Evolutionary conservation across 1,140 invertebrate genomes (phyloP), one percentile per base, ranked within the genome.

Genomic region (Cyphomyrmex costatus): DNA sequence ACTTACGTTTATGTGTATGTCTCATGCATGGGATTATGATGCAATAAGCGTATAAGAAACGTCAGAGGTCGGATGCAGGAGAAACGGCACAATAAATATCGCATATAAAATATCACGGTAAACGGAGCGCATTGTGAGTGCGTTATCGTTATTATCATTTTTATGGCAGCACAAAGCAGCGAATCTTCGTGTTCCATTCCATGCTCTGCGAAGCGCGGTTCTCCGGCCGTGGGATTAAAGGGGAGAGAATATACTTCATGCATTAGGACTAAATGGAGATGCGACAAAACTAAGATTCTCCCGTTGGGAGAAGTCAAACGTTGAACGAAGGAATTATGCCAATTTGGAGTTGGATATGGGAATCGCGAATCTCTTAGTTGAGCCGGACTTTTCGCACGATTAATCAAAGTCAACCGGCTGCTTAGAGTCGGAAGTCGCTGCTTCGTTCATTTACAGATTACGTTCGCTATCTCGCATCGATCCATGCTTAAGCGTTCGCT

Each of bases 361-460:
- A 71, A 56, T 71, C 66, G 65, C 12, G 49, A 27, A 10, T 61
- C 27, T 61, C 27, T 66, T 79, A 30, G 42, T 68, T 21, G 42
- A 53, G 27, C 3, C 16, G 66, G 68, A 83, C 68, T 83, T 74
- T 49, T 83, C 79, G 56, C 79, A 56, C 68, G 36, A 83, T 73
- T 83, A 58, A 83, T 83, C 79, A 83, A 74, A 73, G 79, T 83
- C 79, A 74, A n/a, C 36, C 68, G 33, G 19, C 53, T 60, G 68
- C 53, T 83, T 61, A 61, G 68, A 16, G 66, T 33, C 65, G 78
- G 78, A 80, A 82, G 68, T 73, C 79, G 68, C 79, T 60, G 68
- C 68, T 83, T 83, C 68, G 68, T 74, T 83, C 79, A 74, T 83
- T 83, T 61, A 73, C 68, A 60, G 68, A 83, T 83, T 83, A 83